These are phyloP conservation scores for Zoanthus solanderi DNA, from an alignment of 92 coral and sea anemone species.

Conservation along the genomic window DNA sequence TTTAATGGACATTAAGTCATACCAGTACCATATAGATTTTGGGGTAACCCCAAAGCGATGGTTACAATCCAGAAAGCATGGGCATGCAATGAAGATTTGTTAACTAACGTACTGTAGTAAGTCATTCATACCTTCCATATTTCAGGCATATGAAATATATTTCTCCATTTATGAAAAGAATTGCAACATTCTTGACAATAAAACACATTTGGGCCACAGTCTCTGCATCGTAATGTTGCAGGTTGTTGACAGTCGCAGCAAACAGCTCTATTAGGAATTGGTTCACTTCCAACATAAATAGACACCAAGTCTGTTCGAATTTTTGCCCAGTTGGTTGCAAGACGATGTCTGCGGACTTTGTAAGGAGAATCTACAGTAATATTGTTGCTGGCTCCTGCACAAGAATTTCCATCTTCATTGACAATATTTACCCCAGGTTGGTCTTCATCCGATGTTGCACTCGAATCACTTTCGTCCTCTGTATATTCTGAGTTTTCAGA, in stretches of 20 bases:
- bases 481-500: background rate
- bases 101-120: background rate
- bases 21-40: constrained; percentile 3
- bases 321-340: constrained; percentile 24
- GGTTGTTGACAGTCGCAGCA: constrained; percentile 10
- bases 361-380: background rate
- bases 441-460: background rate
- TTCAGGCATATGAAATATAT: background rate
- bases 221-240: constrained; percentile 21
- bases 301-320: constrained; percentile 35
- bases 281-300: constrained; percentile 8
- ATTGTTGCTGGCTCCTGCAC: constrained; percentile 15
- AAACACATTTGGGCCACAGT: constrained; percentile 28
- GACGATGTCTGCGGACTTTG: constrained; percentile 36
- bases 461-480: constrained; percentile 17
- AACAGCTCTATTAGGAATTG: constrained; percentile 27
- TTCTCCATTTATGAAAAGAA: background rate
- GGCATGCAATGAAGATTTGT: constrained; percentile 3
- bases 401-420: constrained; percentile 11
- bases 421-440: background rate
- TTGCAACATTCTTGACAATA: constrained; percentile 30
- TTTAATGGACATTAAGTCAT: background rate
- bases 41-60: background rate
- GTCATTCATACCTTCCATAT: constrained; percentile 19
- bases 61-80: background rate